These are phyloP conservation scores for Ectemnius cavifrons DNA, from an alignment of 2,888 invertebrate genomes.

Conservation along the genomic window DNA sequence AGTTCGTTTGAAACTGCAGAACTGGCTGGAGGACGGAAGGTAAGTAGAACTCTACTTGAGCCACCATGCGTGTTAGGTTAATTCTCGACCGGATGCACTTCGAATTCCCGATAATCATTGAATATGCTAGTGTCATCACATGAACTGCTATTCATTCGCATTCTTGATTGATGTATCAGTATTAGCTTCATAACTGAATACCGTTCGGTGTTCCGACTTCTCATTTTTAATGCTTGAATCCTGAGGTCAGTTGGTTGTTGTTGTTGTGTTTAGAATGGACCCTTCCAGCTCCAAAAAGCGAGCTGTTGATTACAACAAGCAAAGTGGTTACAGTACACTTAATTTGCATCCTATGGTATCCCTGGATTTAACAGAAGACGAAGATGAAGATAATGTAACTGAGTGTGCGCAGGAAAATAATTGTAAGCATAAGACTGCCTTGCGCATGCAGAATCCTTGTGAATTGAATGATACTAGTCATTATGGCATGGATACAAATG, in stretches of 20 bases:
- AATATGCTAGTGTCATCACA: background rate
- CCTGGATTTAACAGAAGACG: constrained; percentile 40
- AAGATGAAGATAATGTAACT: constrained; percentile 9
- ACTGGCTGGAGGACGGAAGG: background rate
- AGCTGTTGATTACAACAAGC: no score
- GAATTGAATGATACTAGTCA: no score
- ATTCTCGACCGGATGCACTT: background rate
- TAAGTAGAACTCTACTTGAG: background rate
- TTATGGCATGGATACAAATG: no score
- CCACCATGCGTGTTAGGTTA: background rate
- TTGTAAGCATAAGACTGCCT: no score
- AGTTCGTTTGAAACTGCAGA: background rate
- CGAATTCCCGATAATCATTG: background rate
- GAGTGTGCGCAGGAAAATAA: background rate
- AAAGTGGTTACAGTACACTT: no score
- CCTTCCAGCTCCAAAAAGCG: background rate
- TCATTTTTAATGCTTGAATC: background rate
- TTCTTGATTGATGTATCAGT: background rate
- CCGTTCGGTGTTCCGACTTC: background rate
- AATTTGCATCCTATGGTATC: no score
- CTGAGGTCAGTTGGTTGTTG: background rate
- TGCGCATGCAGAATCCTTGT: no score
- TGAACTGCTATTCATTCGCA: background rate
- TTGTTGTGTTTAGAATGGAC: background rate
- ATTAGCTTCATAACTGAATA: background rate